Conservation (phyloP, 2,797 vertebrate genomes). For the Paguma larvata region DNA sequence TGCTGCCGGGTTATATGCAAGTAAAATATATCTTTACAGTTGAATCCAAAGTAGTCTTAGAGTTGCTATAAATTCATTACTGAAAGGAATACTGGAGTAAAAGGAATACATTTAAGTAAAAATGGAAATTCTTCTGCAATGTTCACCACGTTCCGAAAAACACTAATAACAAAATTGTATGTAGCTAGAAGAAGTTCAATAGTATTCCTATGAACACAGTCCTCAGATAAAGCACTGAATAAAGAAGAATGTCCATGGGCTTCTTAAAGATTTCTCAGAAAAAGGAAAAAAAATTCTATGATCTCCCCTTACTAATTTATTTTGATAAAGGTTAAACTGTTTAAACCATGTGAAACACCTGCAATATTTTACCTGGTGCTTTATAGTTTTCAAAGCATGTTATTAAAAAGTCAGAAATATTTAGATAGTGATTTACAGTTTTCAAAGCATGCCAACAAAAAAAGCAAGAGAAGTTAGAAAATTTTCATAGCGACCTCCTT, state of each 20-base stretch:
- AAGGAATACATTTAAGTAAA: not conserved
- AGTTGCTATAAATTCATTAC: not conserved
- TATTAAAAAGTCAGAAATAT: not conserved
- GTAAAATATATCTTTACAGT: not conserved
- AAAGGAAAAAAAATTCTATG: not conserved
- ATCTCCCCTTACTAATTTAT: not conserved
- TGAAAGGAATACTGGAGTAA: not conserved
- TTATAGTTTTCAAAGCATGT: not conserved
- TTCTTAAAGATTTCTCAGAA: not conserved
- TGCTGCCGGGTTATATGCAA: not conserved
- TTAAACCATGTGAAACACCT: not conserved
- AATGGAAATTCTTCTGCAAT: not conserved
- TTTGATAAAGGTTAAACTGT: conserved; percentile 28
- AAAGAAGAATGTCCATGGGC: not conserved
- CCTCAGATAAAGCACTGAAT: not conserved
- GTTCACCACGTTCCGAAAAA: not conserved
- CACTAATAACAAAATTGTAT: not conserved
- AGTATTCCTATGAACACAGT: not conserved
- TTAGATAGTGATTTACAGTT: not conserved
- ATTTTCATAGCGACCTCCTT: not conserved
- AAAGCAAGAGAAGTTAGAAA: not conserved
- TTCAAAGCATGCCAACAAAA: conserved; percentile 29
- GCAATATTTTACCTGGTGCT: not conserved
- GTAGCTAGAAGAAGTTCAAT: not conserved
- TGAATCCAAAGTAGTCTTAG: not conserved